Conservation (phyloP, 2,797 vertebrate species). For the Valencia hispanica region DNA sequence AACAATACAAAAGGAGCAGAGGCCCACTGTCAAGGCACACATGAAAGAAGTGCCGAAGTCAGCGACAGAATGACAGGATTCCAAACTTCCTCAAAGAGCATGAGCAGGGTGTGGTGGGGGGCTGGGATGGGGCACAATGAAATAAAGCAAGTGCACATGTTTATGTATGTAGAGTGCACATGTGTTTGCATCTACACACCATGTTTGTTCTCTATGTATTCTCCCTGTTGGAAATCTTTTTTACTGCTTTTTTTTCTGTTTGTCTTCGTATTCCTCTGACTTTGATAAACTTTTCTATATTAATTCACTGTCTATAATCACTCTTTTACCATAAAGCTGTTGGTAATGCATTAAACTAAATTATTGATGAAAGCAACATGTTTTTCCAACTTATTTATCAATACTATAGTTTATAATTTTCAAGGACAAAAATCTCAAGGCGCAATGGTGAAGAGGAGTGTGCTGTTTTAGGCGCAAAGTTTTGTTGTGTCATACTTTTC, state of each 20-base stretch:
- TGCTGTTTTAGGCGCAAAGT: background rate
- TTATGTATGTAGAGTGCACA: conserved; percentile 53
- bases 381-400: background rate
- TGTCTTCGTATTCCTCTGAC: background rate
- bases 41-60: conserved; percentile 77
- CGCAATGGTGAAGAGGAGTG: background rate
- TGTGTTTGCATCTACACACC: conserved; percentile 15
- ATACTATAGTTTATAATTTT: background rate
- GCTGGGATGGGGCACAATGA: background rate
- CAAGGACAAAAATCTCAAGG: background rate
- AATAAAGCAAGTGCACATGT: conserved; percentile 40
- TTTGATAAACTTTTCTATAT: background rate
- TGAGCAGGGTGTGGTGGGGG: conserved; percentile 41
- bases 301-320: too few species aligned
- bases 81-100: conserved; percentile 69
- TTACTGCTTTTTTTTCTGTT: background rate
- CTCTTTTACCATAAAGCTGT: background rate
- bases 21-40: conserved; percentile 75
- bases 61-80: conserved; percentile 68
- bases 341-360: background rate
- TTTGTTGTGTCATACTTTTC: conserved; percentile 92
- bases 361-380: background rate
- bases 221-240: conserved; percentile 5
- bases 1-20: conserved; percentile 84
- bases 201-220: conserved; percentile 16